Evolutionary conservation across 2,113 vertebrate genomes (phyloP).

Genomic region (Tursiops truncatus): DNA sequence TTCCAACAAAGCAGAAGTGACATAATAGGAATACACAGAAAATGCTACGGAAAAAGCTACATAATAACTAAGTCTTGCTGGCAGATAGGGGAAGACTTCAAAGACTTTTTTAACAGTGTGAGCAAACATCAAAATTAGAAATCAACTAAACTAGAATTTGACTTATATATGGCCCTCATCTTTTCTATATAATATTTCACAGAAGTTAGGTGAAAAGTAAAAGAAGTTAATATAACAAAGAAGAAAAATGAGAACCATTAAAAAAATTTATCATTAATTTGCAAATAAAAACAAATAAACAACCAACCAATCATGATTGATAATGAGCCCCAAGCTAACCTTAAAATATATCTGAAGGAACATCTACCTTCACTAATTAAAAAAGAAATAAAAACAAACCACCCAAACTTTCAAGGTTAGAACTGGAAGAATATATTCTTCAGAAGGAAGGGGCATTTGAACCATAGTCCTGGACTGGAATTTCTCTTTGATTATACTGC

Average conservation of each 20-base stretch:
- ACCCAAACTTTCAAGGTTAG: neutral
- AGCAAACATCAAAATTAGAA: slow-evolving; percentile 24
- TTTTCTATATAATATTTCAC: neutral
- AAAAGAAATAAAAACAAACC: slow-evolving; percentile 38
- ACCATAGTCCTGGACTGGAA: neutral
- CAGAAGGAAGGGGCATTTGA: neutral
- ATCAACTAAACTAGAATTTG: neutral
- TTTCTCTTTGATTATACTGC: neutral
- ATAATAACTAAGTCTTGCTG: too few relatives aligned
- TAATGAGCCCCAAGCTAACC: neutral
- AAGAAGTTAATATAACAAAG: neutral
- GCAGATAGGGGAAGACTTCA: too few relatives aligned
- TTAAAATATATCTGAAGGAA: neutral
- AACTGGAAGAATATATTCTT: neutral
- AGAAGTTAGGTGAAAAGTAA: slow-evolving; percentile 30
- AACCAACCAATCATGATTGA: neutral
- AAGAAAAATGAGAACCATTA: neutral
- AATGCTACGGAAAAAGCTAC: too few relatives aligned
- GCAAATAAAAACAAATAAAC: neutral
- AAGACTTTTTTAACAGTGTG: neutral
- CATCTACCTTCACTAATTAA: neutral
- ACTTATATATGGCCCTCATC: neutral
- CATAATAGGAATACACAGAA: neutral
- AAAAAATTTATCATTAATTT: slow-evolving; percentile 14
- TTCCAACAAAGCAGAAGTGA: neutral